Conservation (phyloP, 2,797 vertebrate species). For the Pseudomugil tenellus region DNA sequence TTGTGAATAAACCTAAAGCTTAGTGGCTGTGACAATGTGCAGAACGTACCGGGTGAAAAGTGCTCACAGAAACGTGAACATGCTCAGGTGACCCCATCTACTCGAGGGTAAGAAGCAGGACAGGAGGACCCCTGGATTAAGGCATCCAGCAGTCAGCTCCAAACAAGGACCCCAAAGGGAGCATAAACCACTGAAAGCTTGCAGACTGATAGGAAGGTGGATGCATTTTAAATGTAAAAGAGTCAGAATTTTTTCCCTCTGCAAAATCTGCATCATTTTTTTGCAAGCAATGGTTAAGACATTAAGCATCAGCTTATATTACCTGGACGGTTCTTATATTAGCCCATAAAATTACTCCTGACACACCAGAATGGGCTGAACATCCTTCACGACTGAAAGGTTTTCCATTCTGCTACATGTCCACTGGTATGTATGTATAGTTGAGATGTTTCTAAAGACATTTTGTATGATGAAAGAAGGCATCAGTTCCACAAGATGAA, state of each 20-base stretch:
- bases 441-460: constrained; percentile 66
- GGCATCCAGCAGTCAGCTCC: too few relatives aligned
- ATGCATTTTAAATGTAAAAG: constrained; percentile 17
- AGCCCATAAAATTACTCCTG: constrained; percentile 22
- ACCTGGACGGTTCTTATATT: constrained; percentile 22
- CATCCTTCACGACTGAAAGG: constrained; percentile 9
- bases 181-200: too few relatives aligned
- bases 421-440: constrained; percentile 19
- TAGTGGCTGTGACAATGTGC: too few relatives aligned
- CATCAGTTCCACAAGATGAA: constrained; percentile 71
- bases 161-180: too few relatives aligned
- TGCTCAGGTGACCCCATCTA: too few relatives aligned
- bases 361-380: constrained; percentile 24
- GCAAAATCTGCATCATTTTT: constrained; percentile 5
- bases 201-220: too few relatives aligned
- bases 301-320: constrained; percentile 19
- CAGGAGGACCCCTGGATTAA: too few relatives aligned
- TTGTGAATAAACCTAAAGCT: too few relatives aligned
- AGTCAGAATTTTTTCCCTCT: constrained; percentile 20
- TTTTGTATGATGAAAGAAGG: constrained; percentile 70
- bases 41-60: too few relatives aligned
- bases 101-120: too few relatives aligned
- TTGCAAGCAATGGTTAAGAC: constrained; percentile 13
- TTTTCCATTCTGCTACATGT: constrained; percentile 11
- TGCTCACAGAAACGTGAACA: too few relatives aligned